Evolutionary conservation across 2,113 vertebrate genomes (phyloP).

Genomic region (Callocephalon fimbriatum): DNA sequence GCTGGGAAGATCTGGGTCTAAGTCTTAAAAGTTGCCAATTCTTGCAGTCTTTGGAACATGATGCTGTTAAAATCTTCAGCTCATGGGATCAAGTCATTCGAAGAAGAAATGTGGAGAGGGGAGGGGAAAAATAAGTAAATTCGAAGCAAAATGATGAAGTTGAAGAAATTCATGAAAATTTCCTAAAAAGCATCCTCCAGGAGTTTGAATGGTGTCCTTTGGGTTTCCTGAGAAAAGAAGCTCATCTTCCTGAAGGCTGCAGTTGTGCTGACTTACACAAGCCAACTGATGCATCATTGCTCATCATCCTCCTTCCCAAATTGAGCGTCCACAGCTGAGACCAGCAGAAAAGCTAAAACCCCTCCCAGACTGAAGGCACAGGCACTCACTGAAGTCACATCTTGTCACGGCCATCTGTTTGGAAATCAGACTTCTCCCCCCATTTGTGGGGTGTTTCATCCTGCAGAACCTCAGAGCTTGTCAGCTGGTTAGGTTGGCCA

Average conservation of each 20-base stretch:
- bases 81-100: not conserved
- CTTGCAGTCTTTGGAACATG: not conserved
- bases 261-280: rapidly evolving
- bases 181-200: too few relatives aligned
- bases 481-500: rapidly evolving
- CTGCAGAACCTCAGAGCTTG: not conserved
- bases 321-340: rapidly evolving
- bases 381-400: rapidly evolving
- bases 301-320: not conserved
- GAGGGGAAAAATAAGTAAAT: not conserved
- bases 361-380: not conserved
- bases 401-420: rapidly evolving
- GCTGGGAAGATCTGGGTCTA: not conserved
- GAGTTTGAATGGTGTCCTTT: not conserved
- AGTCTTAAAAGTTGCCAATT: not conserved
- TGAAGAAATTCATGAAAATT: not conserved
- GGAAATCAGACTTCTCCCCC: not conserved
- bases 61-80: not conserved
- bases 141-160: not conserved
- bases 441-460: not conserved
- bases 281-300: rapidly evolving
- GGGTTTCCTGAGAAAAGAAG: not conserved
- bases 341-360: not conserved
- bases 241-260: not conserved
- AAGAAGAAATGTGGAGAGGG: not conserved